Evolutionary conservation across 2,797 vertebrate species (phyloP), one percentile per base, ranked within the genome.

Genomic region (Florisuga fusca): DNA sequence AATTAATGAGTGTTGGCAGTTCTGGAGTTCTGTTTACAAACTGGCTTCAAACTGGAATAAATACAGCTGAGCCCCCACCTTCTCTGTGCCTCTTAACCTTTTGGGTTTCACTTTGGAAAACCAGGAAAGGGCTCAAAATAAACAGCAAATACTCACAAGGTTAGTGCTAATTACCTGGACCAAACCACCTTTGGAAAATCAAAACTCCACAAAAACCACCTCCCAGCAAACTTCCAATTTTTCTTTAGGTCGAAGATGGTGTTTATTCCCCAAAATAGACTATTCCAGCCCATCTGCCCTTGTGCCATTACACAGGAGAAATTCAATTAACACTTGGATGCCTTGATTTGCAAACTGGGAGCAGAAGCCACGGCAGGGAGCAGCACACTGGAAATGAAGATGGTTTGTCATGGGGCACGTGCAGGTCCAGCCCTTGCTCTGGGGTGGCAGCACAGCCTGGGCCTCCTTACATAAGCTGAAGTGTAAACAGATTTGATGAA

Each of bases 171-270:
- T 53, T 11, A 43, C 53, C n/a, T 29, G n/a, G 12, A 26, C 8
- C 50, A 79, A 89, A 83, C 55, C 4, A 7, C 27, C 71, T 75
- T 66, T 31, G 33, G 86, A 62, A 89, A 94, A 93, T 45, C 67
- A 34, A 66, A 84, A 78, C 53, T 61, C 71, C 48, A 86, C 78
- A 92, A 80, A 93, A 93, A 51, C 0, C 55, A n/a, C n/a, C 87
- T 90, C 80, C 84, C 61, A 83, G 46, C 34, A 63, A 34, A 36
- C 46, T 19, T 25, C 63, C 1, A 79, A 41, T 13, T 38, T 53
- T 66, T 26, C 94, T 92, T 86, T 87, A 87, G 84, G 91, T 93
- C 93, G 94, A 85, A 95, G 85, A 91, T 81, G 84, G 63, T 91
- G 83, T 96, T 96, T 83, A 93, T 23, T 73, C 85, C 85, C 88